phyloP scores from a whole-genome alignment of 2,113 vertebrate genomes.

The Tetraodon nigroviridis region DNA sequence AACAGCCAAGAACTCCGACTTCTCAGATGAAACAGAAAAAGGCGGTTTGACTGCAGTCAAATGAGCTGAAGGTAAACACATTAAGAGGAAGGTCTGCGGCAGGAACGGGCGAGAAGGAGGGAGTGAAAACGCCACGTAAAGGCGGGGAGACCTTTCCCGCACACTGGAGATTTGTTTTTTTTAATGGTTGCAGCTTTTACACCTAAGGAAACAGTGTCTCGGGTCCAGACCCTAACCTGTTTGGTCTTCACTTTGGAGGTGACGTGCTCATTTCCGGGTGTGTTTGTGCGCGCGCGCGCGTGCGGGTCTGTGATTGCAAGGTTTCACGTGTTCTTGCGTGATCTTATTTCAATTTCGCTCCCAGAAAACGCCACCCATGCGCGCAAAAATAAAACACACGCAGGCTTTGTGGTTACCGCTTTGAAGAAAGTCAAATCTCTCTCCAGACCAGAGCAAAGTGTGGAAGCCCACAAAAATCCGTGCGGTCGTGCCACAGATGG shows the following conservation, averaged over 20 bases:
- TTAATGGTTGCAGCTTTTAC: conserved; percentile 61
- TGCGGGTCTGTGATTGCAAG: neutral
- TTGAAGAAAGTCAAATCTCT: conserved; percentile 41
- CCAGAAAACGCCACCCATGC: conserved; percentile 50
- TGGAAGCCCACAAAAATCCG: conserved; percentile 59
- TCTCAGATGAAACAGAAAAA: conserved; percentile 40
- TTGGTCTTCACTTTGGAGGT: conserved; percentile 49
- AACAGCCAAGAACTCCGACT: conserved; percentile 46
- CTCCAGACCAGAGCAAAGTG: conserved; percentile 61
- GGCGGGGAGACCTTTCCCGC: conserved; percentile 54
- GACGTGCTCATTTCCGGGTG: conserved; percentile 18
- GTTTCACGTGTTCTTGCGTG: conserved; percentile 21
- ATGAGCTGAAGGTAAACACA: conserved; percentile 60
- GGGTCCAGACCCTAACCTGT: conserved; percentile 39
- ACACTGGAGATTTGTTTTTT: conserved; percentile 38
- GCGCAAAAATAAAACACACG: conserved; percentile 15
- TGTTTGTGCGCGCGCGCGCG: neutral
- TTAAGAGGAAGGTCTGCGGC: conserved; percentile 44
- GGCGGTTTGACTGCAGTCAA: conserved; percentile 37
- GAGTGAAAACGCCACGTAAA: conserved; percentile 34
- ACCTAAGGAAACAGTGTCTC: conserved; percentile 61
- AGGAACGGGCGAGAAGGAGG: conserved; percentile 35
- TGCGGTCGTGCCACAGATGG: conserved; percentile 58
- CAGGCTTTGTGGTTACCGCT: conserved; percentile 36
- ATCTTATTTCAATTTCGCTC: conserved; percentile 37